phyloP scores from a whole-genome alignment of 30 jellyfish, hydroid and myxozoan species.

The Turritopsis dohrnii region DNA sequence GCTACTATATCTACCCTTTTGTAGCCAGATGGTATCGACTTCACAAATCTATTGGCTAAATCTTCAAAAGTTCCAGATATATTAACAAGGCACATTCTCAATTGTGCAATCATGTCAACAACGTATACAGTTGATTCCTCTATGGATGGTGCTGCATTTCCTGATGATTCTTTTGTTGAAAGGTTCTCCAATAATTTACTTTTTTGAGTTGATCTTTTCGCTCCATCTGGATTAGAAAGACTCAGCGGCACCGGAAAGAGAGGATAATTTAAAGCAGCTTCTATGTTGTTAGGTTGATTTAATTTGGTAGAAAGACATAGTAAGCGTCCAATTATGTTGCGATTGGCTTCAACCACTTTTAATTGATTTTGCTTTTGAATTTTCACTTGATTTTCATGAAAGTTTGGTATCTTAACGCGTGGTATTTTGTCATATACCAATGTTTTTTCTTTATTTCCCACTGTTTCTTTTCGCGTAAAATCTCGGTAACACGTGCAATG shows the following conservation, averaged over 20 bases:
- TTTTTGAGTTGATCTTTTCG: slow-evolving; percentile 31
- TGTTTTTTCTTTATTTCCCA: too few relatives aligned
- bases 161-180: not conserved
- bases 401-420: slow-evolving; percentile 5
- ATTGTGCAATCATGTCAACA: slow-evolving; percentile 10
- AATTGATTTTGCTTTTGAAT: slow-evolving; percentile 11
- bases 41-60: slow-evolving; percentile 13
- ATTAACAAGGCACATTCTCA: not conserved
- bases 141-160: not conserved
- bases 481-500: too few relatives aligned
- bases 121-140: not conserved
- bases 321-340: slow-evolving; percentile 30
- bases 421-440: too few relatives aligned
- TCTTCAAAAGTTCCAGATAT: slow-evolving; percentile 32
- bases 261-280: slow-evolving; percentile 36
- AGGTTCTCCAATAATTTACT: slow-evolving; percentile 23
- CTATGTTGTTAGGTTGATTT: slow-evolving; percentile 11
- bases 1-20: slow-evolving; percentile 40
- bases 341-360: slow-evolving; percentile 40
- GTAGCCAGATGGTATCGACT: slow-evolving; percentile 21
- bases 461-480: too few relatives aligned
- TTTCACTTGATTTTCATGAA: not conserved
- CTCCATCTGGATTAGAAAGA: slow-evolving; percentile 49
- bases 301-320: slow-evolving; percentile 29
- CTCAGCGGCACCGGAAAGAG: slow-evolving; percentile 35